Evolutionary conservation across 1,140 invertebrate species (phyloP).

Genomic region (Zaprionus camerounensis): DNA sequence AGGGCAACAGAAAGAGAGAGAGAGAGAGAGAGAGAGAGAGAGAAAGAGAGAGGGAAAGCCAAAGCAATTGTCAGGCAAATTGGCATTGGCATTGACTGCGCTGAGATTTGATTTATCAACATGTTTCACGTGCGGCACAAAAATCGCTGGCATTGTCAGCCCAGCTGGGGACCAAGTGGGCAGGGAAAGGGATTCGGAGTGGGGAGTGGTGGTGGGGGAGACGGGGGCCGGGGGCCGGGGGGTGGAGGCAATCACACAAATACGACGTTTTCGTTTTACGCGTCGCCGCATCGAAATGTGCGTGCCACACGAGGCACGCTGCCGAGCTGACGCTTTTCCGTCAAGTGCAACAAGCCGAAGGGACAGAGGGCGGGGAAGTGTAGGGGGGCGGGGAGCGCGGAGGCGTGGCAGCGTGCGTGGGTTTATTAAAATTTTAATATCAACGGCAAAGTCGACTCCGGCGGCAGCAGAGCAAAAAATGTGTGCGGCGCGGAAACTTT

Average conservation of each 20-base stretch:
- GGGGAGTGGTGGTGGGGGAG: neutral
- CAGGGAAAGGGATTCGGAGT: no score
- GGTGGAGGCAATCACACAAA: constrained; percentile 57
- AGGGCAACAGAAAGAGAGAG: neutral
- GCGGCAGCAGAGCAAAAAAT: constrained; percentile 76
- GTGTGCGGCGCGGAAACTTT: constrained; percentile 66
- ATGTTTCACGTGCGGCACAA: constrained; percentile 67
- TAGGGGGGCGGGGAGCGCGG: neutral
- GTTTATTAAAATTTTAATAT: constrained; percentile 83
- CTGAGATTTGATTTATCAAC: constrained; percentile 81
- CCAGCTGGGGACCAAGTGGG: constrained; percentile 63
- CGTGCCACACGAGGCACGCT: constrained; percentile 46
- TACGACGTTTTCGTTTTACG: constrained; percentile 76
- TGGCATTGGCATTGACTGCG: constrained; percentile 79
- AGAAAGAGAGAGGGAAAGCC: neutral
- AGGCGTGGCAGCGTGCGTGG: constrained; percentile 54
- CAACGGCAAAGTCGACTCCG: constrained; percentile 73
- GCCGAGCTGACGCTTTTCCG: constrained; percentile 75
- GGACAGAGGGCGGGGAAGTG: neutral
- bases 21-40: neutral
- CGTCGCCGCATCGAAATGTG: constrained; percentile 76
- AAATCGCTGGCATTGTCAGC: constrained; percentile 63
- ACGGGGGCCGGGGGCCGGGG: neutral
- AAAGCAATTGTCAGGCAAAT: constrained; percentile 78
- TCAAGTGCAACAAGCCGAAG: constrained; percentile 76